phyloP scores from a whole-genome alignment of 2,113 vertebrate genomes.

The Mobula birostris region DNA sequence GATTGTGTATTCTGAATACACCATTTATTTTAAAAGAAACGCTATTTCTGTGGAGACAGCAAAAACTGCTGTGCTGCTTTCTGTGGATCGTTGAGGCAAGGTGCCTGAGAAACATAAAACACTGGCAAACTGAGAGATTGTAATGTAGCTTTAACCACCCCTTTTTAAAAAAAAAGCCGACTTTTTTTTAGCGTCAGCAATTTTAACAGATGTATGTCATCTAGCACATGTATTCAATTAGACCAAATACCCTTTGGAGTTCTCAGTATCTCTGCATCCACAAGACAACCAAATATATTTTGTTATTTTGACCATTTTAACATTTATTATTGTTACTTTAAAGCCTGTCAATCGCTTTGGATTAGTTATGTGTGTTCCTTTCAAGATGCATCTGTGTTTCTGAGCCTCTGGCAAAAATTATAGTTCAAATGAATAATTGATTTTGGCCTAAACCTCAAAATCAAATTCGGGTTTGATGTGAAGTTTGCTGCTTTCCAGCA shows the following conservation, averaged over 20 bases:
- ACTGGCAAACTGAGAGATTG: background rate
- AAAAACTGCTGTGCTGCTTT: background rate
- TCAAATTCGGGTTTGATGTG: too few species aligned
- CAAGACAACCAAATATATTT: background rate
- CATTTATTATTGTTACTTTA: background rate
- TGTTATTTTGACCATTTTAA: background rate
- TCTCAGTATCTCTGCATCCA: background rate
- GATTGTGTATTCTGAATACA: slow-evolving; percentile 15
- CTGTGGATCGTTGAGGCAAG: background rate
- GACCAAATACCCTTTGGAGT: background rate
- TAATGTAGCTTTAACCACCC: background rate
- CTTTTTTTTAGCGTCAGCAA: background rate
- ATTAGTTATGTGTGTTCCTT: background rate
- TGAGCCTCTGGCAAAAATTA: background rate
- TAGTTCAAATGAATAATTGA: background rate
- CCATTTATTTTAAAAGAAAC: slow-evolving; percentile 1
- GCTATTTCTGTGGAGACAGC: background rate
- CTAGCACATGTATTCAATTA: background rate
- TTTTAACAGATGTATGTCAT: background rate
- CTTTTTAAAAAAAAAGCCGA: background rate
- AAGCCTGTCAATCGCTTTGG: background rate
- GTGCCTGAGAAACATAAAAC: background rate
- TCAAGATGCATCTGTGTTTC: background rate
- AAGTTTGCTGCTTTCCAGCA: too few species aligned
- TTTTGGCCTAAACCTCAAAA: background rate